These are phyloP conservation scores for Rhinichthys osculus DNA, from an alignment of 2,797 vertebrate genomes.

Conservation along the genomic window DNA sequence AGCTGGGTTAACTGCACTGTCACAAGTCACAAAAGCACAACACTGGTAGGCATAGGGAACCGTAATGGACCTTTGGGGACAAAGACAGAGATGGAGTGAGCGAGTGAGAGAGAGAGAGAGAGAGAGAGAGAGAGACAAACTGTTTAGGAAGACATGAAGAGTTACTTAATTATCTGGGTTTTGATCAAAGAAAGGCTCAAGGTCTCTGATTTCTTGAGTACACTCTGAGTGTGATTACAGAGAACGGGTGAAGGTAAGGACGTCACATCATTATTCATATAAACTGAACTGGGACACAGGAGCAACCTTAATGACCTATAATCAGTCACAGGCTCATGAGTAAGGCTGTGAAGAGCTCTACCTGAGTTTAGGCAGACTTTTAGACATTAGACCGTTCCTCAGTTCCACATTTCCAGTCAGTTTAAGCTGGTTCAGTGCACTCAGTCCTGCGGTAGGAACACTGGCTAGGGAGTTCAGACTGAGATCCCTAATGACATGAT, in stretches of 20 bases:
- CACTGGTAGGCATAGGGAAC: constrained; percentile 98
- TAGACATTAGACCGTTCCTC: constrained; percentile 86
- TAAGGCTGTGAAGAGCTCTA: constrained; percentile 65
- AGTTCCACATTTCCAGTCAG: constrained; percentile 89
- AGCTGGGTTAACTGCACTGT: constrained; percentile 78
- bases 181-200: constrained; percentile 44
- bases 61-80: constrained; percentile 87
- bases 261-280: constrained; percentile 50
- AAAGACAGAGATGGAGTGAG: not conserved
- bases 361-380: constrained; percentile 92
- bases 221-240: constrained; percentile 33
- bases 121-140: not conserved
- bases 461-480: constrained; percentile 89
- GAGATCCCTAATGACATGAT: constrained; percentile 84
- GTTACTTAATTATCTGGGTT: constrained; percentile 36
- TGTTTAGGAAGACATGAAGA: not conserved
- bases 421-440: constrained; percentile 89
- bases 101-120: not conserved
- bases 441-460: constrained; percentile 86
- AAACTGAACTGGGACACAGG: constrained; percentile 49
- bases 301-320: constrained; percentile 28
- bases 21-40: constrained; percentile 93
- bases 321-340: constrained; percentile 45
- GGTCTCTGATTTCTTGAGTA: constrained; percentile 37
- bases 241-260: constrained; percentile 29